A percentile compares a stretch with the other conserved stretches of the same genome.
phyloP scores from a whole-genome alignment of 2,888 invertebrate genomes.

The Drosophila cracens region DNA sequence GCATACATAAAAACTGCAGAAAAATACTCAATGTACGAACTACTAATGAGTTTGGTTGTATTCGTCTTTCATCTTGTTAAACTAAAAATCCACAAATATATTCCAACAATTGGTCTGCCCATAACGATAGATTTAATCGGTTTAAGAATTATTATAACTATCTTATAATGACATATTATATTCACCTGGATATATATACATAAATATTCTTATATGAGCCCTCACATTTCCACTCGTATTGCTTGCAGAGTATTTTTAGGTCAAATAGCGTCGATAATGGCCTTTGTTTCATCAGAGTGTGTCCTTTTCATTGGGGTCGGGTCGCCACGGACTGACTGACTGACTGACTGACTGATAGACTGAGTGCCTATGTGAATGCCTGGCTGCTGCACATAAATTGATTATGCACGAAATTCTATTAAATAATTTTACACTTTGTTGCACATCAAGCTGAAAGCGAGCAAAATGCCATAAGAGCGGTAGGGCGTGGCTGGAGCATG shows the following conservation, averaged over 20 bases:
- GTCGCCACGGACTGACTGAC: conserved; percentile 21
- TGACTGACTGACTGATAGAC: conserved; percentile 10
- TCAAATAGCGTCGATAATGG: conserved; percentile 18
- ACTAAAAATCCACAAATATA: not conserved
- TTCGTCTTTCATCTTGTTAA: not conserved
- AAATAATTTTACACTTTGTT: conserved; percentile 82
- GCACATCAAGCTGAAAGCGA: conserved; percentile 79
- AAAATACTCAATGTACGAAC: not conserved
- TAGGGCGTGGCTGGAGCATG: conserved; percentile 37
- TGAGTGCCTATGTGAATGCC: conserved; percentile 56
- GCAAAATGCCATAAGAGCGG: conserved; percentile 72
- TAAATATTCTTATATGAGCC: not conserved
- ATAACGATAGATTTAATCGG: not conserved
- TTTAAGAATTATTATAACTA: not conserved
- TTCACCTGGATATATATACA: not conserved
- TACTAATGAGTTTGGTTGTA: not conserved
- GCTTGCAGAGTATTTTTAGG: conserved; percentile 29
- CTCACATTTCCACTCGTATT: not conserved
- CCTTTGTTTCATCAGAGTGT: conserved; percentile 51
- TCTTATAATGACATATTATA: not conserved
- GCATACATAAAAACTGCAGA: not conserved
- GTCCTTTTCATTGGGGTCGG: conserved; percentile 49
- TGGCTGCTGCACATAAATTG: conserved; percentile 79
- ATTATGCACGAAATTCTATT: conserved; percentile 81
- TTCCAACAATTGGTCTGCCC: not conserved